Evolutionary conservation across 2,888 invertebrate genomes (phyloP), one percentile per base, ranked within the genome.

Genomic region (Idaea dimidiata): DNA sequence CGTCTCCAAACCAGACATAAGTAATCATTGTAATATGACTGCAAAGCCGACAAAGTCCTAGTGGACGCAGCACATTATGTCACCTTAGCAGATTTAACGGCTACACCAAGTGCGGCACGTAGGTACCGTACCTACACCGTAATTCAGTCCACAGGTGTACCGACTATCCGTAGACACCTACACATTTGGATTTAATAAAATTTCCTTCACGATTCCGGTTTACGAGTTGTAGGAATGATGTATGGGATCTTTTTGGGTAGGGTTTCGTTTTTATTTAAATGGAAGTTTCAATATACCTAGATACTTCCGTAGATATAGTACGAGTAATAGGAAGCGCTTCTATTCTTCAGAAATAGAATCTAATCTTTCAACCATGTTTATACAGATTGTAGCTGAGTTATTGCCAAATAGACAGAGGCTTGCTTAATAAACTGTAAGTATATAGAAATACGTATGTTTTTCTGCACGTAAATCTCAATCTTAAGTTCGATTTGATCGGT

Each of bases 151-250:
- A 73, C 89, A 89, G 88, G 90, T 89, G 88, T 74, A 76, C 78
- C 79, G 83, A 80, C 85, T 82, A 85, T 84, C 78, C 79, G 77
- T 82, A 82, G 83, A 82, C 82, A 83, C 80, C 77, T 77, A 80
- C 76, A 79, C 80, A 82, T 83, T 77, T 81, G 83, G 84, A 86
- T 89, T 87, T 86, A 87, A 88, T 88, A 89, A 88, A 89, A 87
- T 77, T 80, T 74, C 77, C 74, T 76, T 74, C 66, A 63, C 62
- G 56, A 33, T 58, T 64, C 53, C 18, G 61, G 69, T 70, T 72
- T 72, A 70, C 66, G 68, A 65, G 60, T 59, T 57, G 61, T 62
- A 65, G 57, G 24, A n/a, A 43, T 43, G 43, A 43, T 43, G 43
- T 43, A 43, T 43, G 43, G 43, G 43, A 43, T 43, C 5, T 43